These are phyloP conservation scores for Drosophila quinaria DNA, from an alignment of 2,888 invertebrate species.

Conservation along the genomic window DNA sequence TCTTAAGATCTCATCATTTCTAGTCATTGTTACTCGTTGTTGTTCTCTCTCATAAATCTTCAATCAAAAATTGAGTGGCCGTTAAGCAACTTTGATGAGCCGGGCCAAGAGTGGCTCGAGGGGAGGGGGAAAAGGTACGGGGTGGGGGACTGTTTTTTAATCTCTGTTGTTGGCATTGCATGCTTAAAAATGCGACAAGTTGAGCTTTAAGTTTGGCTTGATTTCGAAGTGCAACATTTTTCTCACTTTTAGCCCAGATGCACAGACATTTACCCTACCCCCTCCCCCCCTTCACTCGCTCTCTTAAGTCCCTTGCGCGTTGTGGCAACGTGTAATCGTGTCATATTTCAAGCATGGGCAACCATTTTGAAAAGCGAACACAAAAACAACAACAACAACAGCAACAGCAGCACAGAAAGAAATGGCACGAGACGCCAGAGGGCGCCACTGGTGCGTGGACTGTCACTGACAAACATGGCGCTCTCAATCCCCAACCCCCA, in stretches of 20 bases:
- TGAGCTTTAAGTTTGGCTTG: conserved; percentile 10
- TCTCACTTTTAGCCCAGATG: conserved; percentile 37
- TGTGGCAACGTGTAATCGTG: conserved; percentile 72
- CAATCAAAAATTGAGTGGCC: conserved; percentile 76
- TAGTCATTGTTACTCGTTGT: conserved; percentile 11
- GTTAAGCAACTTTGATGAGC: conserved; percentile 32
- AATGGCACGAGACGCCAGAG: conserved; percentile 47
- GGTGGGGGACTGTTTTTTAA: neutral
- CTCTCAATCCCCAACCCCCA: conserved; percentile 33
- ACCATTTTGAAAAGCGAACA: conserved; percentile 64
- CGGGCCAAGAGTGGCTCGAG: neutral
- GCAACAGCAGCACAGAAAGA: conserved; percentile 13
- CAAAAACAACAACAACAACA: too few relatives aligned
- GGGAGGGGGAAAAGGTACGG: neutral
- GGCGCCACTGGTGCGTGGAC: conserved; percentile 67
- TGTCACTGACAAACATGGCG: conserved; percentile 65
- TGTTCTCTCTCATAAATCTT: conserved; percentile 63
- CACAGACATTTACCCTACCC: conserved; percentile 32
- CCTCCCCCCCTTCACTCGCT: neutral
- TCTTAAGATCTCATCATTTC: conserved; percentile 48
- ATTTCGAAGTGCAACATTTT: conserved; percentile 31
- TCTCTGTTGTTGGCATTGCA: conserved; percentile 21
- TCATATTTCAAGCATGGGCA: conserved; percentile 83
- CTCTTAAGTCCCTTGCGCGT: conserved; percentile 14
- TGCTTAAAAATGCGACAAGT: conserved; percentile 33